These are phyloP conservation scores for Zoanthus sociatus DNA, from an alignment of 92 coral and sea anemone genomes.

Conservation along the genomic window DNA sequence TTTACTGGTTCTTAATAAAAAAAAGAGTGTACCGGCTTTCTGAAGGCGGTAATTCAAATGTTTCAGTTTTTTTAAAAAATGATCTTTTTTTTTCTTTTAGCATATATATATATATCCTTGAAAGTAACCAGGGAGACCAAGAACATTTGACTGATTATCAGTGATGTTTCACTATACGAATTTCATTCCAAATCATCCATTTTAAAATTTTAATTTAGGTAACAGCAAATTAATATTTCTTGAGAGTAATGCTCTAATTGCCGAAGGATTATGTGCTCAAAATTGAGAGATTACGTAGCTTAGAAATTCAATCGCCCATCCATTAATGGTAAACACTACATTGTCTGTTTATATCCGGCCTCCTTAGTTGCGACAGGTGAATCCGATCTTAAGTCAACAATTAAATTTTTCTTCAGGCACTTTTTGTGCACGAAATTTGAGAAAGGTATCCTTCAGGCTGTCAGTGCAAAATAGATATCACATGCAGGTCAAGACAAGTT, in stretches of 20 bases:
- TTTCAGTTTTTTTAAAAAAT: no score
- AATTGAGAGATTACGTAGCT: background rate
- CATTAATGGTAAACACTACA: background rate
- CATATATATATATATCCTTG: no score
- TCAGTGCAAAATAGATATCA: background rate
- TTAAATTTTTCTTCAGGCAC: background rate
- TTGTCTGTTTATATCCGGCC: slow-evolving; percentile 10
- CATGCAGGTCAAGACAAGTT: slow-evolving; percentile 20
- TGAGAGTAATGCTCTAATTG: background rate
- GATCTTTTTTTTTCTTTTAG: no score
- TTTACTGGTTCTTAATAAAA: no score
- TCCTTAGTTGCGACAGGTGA: slow-evolving; percentile 21
- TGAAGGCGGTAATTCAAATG: no score
- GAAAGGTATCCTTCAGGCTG: background rate
- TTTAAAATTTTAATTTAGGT: background rate
- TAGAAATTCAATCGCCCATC: background rate
- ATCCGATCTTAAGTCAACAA: background rate
- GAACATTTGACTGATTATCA: no score
- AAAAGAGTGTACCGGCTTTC: no score
- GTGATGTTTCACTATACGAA: no score
- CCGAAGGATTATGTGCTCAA: background rate
- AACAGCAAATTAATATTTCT: background rate
- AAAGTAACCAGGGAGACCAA: no score
- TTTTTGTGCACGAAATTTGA: slow-evolving; percentile 15
- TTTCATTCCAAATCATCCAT: background rate